Evolutionary conservation across 2,888 invertebrate species (phyloP), one percentile per base, ranked within the genome.

Genomic region (Galerucella nymphaeae): DNA sequence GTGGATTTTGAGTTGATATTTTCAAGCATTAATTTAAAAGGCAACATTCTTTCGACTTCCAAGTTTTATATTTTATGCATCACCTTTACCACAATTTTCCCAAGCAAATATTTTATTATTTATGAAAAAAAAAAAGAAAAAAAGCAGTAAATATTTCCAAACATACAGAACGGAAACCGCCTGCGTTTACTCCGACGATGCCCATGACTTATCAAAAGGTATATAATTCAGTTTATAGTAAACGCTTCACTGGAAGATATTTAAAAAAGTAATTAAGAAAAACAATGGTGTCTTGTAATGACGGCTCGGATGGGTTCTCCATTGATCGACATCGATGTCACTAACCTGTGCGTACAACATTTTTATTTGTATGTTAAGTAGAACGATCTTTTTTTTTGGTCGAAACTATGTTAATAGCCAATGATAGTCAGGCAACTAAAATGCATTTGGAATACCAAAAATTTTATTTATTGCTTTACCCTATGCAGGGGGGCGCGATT

Each of bases 221-320:
- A 53, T 18, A 14, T 50, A 48, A 50, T 20, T 63, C 38, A 16
- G 64, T 58, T 41, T 30, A 23, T 50, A 53, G 16, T 65, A 53
- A 48, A 67, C 67, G 58, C 45, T 67, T 41, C 57, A 63, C 45
- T 53, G 67, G 58, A 63, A 63, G n/a, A 55, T 38, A 30, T 16
- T 38, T 16, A 62, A 62, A 63, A 71, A 72, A 72, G 30, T 48
- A 18, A 67, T 55, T 64, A 55, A 50, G 58, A 63, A 67, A 62
- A 67, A 55, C 63, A 53, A 58, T 23, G 58, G 67, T 59, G 72
- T 72, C 67, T 63, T 58, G 63, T 58, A 72, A 58, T 63, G 42
- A 66, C 61, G 66, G 16, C 38, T 71, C 48, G 62, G 50, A 71
- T 68, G 48, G 30, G 41, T 61, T 50, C 68, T 41, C 16, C 61